Evolutionary conservation across 1,140 invertebrate species (phyloP).

Genomic region (Episyrphus balteatus): DNA sequence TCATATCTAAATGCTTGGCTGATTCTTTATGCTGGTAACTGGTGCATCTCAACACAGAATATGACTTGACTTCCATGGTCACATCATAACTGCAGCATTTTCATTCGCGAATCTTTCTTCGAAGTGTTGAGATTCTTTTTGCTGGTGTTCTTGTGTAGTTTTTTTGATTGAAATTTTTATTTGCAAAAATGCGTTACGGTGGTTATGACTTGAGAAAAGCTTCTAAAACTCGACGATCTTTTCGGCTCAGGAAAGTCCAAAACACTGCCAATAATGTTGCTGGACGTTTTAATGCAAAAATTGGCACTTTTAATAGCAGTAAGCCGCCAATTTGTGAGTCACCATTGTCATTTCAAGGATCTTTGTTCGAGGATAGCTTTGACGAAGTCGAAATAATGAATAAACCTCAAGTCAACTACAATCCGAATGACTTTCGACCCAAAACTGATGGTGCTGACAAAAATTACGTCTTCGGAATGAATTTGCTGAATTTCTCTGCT

Average conservation of each 20-base stretch:
- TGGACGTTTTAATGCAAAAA: slow-evolving; percentile 20
- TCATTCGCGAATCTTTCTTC: neutral
- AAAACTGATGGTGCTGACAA: slow-evolving; percentile 8
- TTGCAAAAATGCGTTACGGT: slow-evolving; percentile 42
- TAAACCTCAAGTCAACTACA: slow-evolving; percentile 5
- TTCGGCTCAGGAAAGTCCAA: slow-evolving; percentile 21
- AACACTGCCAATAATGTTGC: slow-evolving; percentile 23
- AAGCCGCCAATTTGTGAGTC: slow-evolving; percentile 15
- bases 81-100: no score
- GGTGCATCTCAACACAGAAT: no score
- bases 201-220: slow-evolving; percentile 46
- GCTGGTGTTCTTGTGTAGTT: slow-evolving; percentile 12
- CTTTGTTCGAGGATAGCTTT: slow-evolving; percentile 16
- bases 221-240: slow-evolving; percentile 27
- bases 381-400: neutral
- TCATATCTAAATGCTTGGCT: no score
- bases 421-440: slow-evolving; percentile 15
- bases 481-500: slow-evolving; percentile 21
- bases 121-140: slow-evolving; percentile 2
- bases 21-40: no score
- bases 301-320: slow-evolving; percentile 9
- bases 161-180: slow-evolving; percentile 5
- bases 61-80: no score
- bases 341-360: slow-evolving; percentile 28
- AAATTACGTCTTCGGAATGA: slow-evolving; percentile 24